A percentile compares a stretch with the other conserved stretches of the same genome.
These are phyloP conservation scores for Pentalonia nigronervosa DNA, from an alignment of 1,140 invertebrate species.

Conservation along the genomic window DNA sequence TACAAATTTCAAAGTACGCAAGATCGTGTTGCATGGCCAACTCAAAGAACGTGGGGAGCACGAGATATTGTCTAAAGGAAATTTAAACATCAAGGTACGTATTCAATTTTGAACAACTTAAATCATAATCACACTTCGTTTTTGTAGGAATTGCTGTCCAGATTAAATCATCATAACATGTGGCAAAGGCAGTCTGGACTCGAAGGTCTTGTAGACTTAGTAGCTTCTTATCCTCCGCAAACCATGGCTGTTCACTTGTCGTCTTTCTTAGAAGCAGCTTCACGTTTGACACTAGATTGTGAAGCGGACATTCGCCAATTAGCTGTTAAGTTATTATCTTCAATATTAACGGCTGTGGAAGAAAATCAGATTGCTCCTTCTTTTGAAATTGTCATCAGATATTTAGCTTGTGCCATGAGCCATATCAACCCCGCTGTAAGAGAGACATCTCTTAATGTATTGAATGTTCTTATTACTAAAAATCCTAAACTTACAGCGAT, in stretches of 20 bases:
- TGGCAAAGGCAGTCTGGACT: constrained; percentile 75
- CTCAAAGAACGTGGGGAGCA: constrained; percentile 71
- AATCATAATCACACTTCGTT: background rate
- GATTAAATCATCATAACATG: constrained; percentile 80
- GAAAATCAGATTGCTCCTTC: constrained; percentile 70
- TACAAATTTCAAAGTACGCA: constrained; percentile 85
- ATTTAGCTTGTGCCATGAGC: constrained; percentile 85
- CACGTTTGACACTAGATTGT: constrained; percentile 74
- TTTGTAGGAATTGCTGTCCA: constrained; percentile 74
- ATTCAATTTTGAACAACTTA: background rate
- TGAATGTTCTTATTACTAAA: constrained; percentile 75
- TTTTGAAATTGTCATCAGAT: constrained; percentile 77
- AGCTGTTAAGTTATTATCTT: constrained; percentile 71
- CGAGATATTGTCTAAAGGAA: constrained; percentile 74
- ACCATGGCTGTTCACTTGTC: constrained; percentile 71
- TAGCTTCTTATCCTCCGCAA: constrained; percentile 67
- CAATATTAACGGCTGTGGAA: constrained; percentile 2
- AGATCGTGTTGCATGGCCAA: constrained; percentile 82
- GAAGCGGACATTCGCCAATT: constrained; percentile 75
- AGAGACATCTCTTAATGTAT: constrained; percentile 79
- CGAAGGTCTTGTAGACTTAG: constrained; percentile 75
- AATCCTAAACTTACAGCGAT: constrained; percentile 70
- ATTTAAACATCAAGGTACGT: constrained; percentile 74
- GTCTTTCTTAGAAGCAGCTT: constrained; percentile 74
- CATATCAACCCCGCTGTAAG: constrained; percentile 81